Conservation (phyloP, 2,113 vertebrate genomes). For the Semnornis frantzii region DNA sequence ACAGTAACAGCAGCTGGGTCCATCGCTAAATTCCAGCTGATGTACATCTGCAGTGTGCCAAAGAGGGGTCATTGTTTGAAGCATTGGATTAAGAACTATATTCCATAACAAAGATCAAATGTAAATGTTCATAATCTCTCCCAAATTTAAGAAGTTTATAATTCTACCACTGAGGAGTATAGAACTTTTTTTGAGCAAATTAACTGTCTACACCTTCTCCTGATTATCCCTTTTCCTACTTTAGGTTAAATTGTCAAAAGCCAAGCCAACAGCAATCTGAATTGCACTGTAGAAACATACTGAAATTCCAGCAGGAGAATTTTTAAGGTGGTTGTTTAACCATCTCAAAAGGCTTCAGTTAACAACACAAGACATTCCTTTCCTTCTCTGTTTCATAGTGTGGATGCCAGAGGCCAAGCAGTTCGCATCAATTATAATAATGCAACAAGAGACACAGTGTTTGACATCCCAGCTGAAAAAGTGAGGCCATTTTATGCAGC, state of each 20-base stretch:
- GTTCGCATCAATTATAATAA: slow-evolving; percentile 91
- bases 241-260: neutral
- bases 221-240: neutral
- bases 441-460: slow-evolving; percentile 88
- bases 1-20: neutral
- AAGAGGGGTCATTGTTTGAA: neutral
- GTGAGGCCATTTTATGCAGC: slow-evolving; percentile 91
- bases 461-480: slow-evolving; percentile 86
- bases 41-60: neutral
- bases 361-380: neutral
- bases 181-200: neutral
- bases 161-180: neutral
- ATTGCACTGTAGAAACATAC: neutral
- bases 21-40: neutral
- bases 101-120: neutral
- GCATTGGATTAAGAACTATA: neutral
- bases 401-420: slow-evolving; percentile 78
- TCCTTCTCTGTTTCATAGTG: slow-evolving; percentile 68
- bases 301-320: neutral
- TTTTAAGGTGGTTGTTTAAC: neutral
- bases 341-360: neutral
- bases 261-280: neutral
- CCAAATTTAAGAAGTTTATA: neutral
- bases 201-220: neutral
- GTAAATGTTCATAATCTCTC: neutral